phyloP scores from a whole-genome alignment of 2,113 vertebrate genomes.

The Laticauda colubrina region DNA sequence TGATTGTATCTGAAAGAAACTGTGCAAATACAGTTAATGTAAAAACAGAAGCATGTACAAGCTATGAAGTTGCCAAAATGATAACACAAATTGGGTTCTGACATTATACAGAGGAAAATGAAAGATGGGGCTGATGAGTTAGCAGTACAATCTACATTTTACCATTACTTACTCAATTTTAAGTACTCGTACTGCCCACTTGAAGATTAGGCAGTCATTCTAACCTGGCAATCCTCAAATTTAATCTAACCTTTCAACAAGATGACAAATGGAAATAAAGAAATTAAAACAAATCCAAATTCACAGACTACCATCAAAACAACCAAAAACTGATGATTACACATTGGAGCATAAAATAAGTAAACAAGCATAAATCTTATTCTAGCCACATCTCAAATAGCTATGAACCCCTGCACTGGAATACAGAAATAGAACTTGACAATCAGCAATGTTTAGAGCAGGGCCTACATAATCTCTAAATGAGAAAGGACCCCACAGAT shows the following conservation, averaged over 20 bases:
- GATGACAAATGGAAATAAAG: background rate
- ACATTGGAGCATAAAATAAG: background rate
- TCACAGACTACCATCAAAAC: background rate
- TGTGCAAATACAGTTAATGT: background rate
- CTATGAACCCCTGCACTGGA: background rate
- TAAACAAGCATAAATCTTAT: background rate
- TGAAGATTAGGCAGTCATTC: background rate
- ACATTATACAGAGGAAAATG: background rate
- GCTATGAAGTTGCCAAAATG: background rate
- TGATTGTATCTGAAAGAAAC: background rate
- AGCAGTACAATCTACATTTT: background rate
- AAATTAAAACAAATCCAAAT: background rate
- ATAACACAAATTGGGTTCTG: background rate
- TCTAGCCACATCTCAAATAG: background rate
- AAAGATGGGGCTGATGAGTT: background rate
- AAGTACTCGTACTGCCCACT: background rate
- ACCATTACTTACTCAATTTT: background rate
- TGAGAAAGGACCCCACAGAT: background rate
- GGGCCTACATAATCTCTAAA: background rate
- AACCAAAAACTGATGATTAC: background rate
- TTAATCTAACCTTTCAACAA: background rate
- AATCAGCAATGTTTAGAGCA: background rate
- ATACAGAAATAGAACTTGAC: background rate
- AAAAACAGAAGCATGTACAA: background rate
- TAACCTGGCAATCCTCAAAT: background rate